Conservation (phyloP, 2,888 invertebrate genomes). For the Lutraria lutraria region DNA sequence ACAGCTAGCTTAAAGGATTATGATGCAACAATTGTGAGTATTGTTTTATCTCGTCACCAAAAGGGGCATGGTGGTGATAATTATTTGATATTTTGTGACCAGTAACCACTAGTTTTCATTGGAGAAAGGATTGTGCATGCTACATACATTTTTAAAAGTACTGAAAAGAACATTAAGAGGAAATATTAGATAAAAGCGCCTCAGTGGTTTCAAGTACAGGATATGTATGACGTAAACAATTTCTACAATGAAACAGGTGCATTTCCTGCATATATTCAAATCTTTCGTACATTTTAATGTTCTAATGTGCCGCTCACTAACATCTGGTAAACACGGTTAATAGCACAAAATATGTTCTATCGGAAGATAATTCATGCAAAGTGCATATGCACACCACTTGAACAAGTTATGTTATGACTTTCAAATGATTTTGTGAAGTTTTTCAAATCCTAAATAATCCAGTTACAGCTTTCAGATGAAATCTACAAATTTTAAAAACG, state of each 20-base stretch:
- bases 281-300: background rate
- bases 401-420: background rate
- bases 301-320: background rate
- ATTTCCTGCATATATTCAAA: background rate
- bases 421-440: background rate
- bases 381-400: no score
- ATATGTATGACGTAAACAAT: slow-evolving; percentile 8
- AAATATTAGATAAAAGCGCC: background rate
- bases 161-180: background rate
- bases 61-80: no score
- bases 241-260: slow-evolving; percentile 4
- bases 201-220: slow-evolving; percentile 7
- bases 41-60: no score
- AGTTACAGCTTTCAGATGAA: no score
- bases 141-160: background rate
- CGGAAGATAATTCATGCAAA: background rate
- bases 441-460: background rate
- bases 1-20: no score
- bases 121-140: background rate
- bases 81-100: background rate
- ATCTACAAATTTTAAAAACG: no score
- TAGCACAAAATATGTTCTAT: background rate
- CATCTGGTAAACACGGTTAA: background rate
- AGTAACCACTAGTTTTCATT: background rate
- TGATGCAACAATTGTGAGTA: no score